Evolutionary conservation across 2,113 vertebrate genomes (phyloP).

Genomic region (Istiophorus platypterus): DNA sequence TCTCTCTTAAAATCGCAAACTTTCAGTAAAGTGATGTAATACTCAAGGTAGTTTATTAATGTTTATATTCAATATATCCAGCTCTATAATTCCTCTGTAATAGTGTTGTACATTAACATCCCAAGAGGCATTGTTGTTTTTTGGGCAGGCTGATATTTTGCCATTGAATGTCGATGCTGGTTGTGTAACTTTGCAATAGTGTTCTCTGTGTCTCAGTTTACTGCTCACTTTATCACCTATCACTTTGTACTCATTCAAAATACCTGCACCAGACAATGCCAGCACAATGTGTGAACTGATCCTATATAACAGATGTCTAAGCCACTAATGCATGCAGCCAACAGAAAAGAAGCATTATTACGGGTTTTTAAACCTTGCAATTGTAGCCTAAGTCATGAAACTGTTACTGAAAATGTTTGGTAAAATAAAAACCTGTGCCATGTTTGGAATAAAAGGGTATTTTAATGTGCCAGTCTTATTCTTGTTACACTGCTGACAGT

Average conservation of each 20-base stretch:
- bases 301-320: constrained; percentile 35
- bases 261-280: constrained; percentile 21
- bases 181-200: not conserved
- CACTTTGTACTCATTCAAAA: constrained; percentile 19
- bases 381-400: constrained; percentile 42
- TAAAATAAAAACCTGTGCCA: constrained; percentile 53
- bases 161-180: constrained; percentile 22
- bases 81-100: not conserved
- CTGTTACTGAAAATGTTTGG: constrained; percentile 57
- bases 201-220: constrained; percentile 1
- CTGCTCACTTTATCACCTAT: constrained; percentile 8
- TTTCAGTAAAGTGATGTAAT: not conserved
- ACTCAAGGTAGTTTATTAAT: not conserved
- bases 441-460: constrained; percentile 74
- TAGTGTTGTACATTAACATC: constrained; percentile 1
- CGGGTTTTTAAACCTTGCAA: constrained; percentile 19
- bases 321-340: constrained; percentile 69
- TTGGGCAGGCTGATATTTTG: constrained; percentile 8
- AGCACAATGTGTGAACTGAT: constrained; percentile 49
- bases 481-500: not conserved
- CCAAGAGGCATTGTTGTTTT: not conserved
- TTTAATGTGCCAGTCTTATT: constrained; percentile 7
- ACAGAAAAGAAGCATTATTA: constrained; percentile 39
- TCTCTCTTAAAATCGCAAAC: not conserved
- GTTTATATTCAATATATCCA: not conserved